Evolutionary conservation across 2,797 vertebrate genomes (phyloP).

Genomic region (Parotocinclus haroldoi): DNA sequence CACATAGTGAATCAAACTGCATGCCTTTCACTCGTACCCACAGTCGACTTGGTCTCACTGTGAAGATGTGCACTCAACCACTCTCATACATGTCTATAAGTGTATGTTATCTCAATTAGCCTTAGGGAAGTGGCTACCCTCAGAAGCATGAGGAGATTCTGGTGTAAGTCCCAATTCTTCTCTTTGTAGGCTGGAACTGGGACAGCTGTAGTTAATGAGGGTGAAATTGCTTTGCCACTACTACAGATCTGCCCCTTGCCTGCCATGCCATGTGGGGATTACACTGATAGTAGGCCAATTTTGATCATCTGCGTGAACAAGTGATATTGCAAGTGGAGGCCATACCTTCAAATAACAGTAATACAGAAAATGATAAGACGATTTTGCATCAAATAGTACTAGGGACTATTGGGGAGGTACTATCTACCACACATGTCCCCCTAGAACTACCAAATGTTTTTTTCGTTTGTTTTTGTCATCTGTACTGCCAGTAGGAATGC

Average conservation of each 20-base stretch:
- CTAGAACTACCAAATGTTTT: no score
- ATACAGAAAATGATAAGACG: no score
- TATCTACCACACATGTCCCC: no score
- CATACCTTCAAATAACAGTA: neutral
- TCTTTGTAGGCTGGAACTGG: slow-evolving; percentile 5
- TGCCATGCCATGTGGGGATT: slow-evolving; percentile 12
- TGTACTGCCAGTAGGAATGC: no score
- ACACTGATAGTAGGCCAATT: neutral
- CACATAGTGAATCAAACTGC: slow-evolving; percentile 25
- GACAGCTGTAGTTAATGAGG: slow-evolving; percentile 30
- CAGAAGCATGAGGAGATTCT: slow-evolving; percentile 21
- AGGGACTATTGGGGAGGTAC: no score
- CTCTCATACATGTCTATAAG: neutral
- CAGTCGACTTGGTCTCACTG: slow-evolving; percentile 14
- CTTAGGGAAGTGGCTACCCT: slow-evolving; percentile 13
- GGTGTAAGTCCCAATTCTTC: slow-evolving; percentile 10
- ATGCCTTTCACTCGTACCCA: slow-evolving; percentile 11
- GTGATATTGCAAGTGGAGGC: slow-evolving; percentile 12
- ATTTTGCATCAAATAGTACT: no score
- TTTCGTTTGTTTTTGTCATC: no score
- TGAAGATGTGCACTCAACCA: neutral
- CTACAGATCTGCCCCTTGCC: slow-evolving; percentile 26
- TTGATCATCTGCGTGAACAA: slow-evolving; percentile 9
- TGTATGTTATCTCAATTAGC: slow-evolving; percentile 20
- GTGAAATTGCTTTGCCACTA: slow-evolving; percentile 37